A percentile compares a stretch with the other conserved stretches of the same genome.
phyloP scores from a whole-genome alignment of 35 echinoderm and acorn worm genomes.

The Ophiothrix spiculata region DNA sequence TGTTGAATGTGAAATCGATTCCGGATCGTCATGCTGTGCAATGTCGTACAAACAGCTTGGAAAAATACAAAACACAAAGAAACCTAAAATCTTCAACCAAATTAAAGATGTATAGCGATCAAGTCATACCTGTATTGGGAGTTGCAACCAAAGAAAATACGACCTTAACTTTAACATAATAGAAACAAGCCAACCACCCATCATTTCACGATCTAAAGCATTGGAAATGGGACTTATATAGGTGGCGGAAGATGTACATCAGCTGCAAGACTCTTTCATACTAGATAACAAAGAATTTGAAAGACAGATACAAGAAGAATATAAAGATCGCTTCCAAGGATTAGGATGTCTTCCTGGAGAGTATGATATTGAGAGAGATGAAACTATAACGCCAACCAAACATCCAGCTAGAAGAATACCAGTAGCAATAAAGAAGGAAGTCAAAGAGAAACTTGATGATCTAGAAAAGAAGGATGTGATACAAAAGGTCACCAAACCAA shows the following conservation, averaged over 20 bases:
- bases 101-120: slow-evolving; percentile 8
- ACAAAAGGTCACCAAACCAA: background rate
- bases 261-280: background rate
- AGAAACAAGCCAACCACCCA: background rate
- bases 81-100: background rate
- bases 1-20: slow-evolving; percentile 14
- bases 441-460: background rate
- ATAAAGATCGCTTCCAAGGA: slow-evolving; percentile 49
- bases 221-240: slow-evolving; percentile 12
- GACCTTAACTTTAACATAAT: slow-evolving; percentile 18
- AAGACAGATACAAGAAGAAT: slow-evolving; percentile 32
- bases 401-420: slow-evolving; percentile 26
- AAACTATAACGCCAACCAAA: slow-evolving; percentile 31
- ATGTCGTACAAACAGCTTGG: slow-evolving; percentile 9
- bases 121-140: background rate
- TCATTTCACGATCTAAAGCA: background rate
- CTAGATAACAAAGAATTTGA: slow-evolving; percentile 1
- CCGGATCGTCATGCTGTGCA: slow-evolving; percentile 18
- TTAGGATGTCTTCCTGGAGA: slow-evolving; percentile 53
- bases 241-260: background rate
- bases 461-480: background rate
- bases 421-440: background rate
- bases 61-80: background rate
- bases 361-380: slow-evolving; percentile 40
- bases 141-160: background rate